Evolutionary conservation across 2,797 vertebrate species (phyloP).

Genomic region (Ctenosaura bakeri): DNA sequence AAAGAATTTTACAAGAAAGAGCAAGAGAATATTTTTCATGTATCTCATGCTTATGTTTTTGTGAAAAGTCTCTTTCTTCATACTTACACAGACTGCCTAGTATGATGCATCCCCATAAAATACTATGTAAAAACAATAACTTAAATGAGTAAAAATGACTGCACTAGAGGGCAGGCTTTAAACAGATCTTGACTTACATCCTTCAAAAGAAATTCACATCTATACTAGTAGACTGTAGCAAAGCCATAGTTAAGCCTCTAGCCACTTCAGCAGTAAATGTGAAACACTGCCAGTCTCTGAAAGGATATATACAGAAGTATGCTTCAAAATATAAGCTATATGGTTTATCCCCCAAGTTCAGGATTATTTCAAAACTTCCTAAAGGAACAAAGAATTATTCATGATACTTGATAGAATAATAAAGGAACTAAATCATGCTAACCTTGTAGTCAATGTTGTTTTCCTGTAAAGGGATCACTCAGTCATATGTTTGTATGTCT

Average conservation of each 20-base stretch:
- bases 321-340: conserved; percentile 17
- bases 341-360: background rate
- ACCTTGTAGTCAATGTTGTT: background rate
- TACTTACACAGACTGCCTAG: background rate
- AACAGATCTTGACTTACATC: conserved; percentile 60
- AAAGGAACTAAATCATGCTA: conserved; percentile 57
- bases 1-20: conserved; percentile 11
- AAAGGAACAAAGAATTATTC: conserved; percentile 28
- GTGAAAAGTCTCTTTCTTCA: conserved; percentile 25
- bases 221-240: conserved; percentile 50
- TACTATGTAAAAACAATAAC: conserved; percentile 50
- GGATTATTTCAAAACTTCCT: background rate
- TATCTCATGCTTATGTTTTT: background rate
- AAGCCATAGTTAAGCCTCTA: conserved; percentile 6
- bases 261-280: background rate
- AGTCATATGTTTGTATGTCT: background rate
- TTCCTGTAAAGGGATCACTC: background rate
- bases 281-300: conserved; percentile 31
- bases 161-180: conserved; percentile 74
- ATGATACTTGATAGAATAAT: conserved; percentile 19
- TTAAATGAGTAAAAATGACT: conserved; percentile 68
- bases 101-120: conserved; percentile 56
- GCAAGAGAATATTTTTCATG: conserved; percentile 1
- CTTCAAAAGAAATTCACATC: conserved; percentile 70
- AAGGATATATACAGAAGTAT: background rate